These are phyloP conservation scores for Xylota sylvarum DNA, from an alignment of 2,888 invertebrate genomes.

Conservation along the genomic window DNA sequence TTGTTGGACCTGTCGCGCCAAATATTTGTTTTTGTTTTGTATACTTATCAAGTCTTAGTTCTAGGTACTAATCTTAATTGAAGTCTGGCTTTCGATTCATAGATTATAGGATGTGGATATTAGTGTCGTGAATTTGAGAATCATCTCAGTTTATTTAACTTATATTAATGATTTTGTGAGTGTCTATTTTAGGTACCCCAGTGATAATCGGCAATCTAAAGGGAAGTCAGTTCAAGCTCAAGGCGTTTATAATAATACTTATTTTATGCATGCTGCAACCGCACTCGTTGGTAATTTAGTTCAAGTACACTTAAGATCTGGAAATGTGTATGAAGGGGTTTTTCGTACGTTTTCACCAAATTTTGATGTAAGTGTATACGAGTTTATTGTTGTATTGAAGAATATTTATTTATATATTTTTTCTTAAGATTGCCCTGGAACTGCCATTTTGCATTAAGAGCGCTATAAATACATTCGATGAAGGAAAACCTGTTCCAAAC, in stretches of 20 bases:
- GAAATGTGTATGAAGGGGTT: constrained; percentile 94
- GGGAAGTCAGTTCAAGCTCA: constrained; percentile 90
- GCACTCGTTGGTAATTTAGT: constrained; percentile 93
- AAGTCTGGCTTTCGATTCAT: too few relatives aligned
- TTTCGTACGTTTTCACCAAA: constrained; percentile 95
- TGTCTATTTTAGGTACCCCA: constrained; percentile 80
- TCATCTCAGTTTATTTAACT: background rate
- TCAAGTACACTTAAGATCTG: constrained; percentile 93
- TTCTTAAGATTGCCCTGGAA: constrained; percentile 90
- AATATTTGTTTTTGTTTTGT: too few relatives aligned
- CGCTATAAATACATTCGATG: constrained; percentile 82
- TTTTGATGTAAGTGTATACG: constrained; percentile 89
- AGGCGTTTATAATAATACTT: constrained; percentile 95
- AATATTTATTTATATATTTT: constrained; percentile 16
- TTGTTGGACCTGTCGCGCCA: too few relatives aligned
- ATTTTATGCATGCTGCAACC: constrained; percentile 95
- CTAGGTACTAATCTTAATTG: too few relatives aligned
- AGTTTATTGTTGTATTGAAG: background rate
- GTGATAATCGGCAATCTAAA: constrained; percentile 85
- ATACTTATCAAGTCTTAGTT: too few relatives aligned
- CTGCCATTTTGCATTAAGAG: constrained; percentile 90
- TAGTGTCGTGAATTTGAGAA: background rate
- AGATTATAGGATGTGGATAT: too few relatives aligned
- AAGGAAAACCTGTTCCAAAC: constrained; percentile 82
- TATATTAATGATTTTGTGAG: constrained; percentile 4